A percentile compares a stretch with the other conserved stretches of the same genome.
These are phyloP conservation scores for Bombus huntii DNA, from an alignment of 1,140 invertebrate species.

Conservation along the genomic window DNA sequence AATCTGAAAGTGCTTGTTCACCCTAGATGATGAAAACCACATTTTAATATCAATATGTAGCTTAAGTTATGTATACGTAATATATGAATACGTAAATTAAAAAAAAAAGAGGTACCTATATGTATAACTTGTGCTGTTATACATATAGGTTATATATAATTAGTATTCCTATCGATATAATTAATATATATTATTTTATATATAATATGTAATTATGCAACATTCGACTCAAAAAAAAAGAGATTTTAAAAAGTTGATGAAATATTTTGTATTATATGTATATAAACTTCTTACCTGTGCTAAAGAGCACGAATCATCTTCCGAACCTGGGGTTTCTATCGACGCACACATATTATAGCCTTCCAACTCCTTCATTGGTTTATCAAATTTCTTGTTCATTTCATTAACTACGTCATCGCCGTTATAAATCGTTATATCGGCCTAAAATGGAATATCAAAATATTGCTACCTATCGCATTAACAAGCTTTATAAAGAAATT, in stretches of 20 bases:
- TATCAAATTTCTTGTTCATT: neutral
- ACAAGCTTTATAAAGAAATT: neutral
- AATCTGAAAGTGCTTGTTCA: neutral
- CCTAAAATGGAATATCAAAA: neutral
- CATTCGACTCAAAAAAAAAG: neutral
- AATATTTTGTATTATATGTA: neutral
- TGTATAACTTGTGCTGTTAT: neutral
- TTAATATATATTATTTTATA: no score
- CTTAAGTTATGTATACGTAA: no score
- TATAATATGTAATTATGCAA: neutral
- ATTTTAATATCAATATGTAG: no score
- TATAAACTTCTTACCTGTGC: neutral
- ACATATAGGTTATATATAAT: neutral
- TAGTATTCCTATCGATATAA: neutral
- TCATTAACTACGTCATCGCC: neutral
- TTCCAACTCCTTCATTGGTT: neutral
- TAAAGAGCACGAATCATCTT: neutral
- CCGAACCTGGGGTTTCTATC: neutral
- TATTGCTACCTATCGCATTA: neutral
- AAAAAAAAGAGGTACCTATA: no score
- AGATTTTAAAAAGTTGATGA: neutral
- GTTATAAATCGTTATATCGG: neutral
- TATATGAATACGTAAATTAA: no score
- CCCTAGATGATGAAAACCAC: neutral
- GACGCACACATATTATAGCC: neutral